Evolutionary conservation across 2,888 invertebrate species (phyloP).

Genomic region (Teinopalpus imperialis): DNA sequence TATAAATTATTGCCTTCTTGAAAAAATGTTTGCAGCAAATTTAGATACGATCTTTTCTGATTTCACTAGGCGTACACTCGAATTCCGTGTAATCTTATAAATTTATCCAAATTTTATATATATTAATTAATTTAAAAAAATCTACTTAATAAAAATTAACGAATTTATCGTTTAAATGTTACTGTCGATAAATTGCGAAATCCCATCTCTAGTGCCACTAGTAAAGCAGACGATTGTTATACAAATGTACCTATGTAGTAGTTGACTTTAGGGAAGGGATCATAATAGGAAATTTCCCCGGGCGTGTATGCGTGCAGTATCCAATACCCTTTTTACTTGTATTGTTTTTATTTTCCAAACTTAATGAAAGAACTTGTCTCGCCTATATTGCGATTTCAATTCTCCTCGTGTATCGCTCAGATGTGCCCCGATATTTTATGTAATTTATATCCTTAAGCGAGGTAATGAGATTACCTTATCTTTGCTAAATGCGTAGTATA

Average conservation of each 20-base stretch:
- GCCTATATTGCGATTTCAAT: slow-evolving; percentile 70
- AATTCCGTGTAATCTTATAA: background rate
- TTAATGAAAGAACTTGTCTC: slow-evolving; percentile 79
- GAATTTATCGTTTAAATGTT: slow-evolving; percentile 1
- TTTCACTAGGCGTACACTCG: slow-evolving; percentile 1
- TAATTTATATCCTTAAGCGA: slow-evolving; percentile 34
- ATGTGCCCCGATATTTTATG: slow-evolving; percentile 41
- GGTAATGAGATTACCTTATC: slow-evolving; percentile 19
- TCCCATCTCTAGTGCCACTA: slow-evolving; percentile 29
- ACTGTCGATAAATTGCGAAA: slow-evolving; percentile 26
- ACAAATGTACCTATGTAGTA: slow-evolving; percentile 61
- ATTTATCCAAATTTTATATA: background rate
- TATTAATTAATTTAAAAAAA: background rate
- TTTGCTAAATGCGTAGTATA: slow-evolving; percentile 11
- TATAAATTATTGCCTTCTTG: slow-evolving; percentile 15
- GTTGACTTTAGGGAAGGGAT: slow-evolving; percentile 75
- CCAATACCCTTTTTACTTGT: slow-evolving; percentile 79
- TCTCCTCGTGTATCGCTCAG: slow-evolving; percentile 50
- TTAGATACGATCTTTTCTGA: slow-evolving; percentile 2
- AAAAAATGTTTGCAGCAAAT: slow-evolving; percentile 1
- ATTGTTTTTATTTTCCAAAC: slow-evolving; percentile 79
- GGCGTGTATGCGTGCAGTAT: slow-evolving; percentile 71
- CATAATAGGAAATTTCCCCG: slow-evolving; percentile 77
- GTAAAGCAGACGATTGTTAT: slow-evolving; percentile 65
- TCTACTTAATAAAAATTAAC: background rate